Evolutionary conservation across 2,888 invertebrate species (phyloP), one percentile per base, ranked within the genome.

Genomic region (Papilio protenor): DNA sequence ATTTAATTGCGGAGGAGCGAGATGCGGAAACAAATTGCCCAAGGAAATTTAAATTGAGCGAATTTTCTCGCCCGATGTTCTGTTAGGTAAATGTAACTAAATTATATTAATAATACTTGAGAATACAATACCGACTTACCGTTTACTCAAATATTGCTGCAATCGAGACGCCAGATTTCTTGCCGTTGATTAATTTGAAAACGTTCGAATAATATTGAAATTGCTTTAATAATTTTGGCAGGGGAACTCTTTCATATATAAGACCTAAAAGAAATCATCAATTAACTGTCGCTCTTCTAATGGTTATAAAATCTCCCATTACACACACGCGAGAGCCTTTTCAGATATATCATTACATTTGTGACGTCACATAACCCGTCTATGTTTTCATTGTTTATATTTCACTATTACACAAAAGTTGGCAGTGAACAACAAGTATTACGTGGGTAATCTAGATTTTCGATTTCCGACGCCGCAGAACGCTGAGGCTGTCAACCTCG

Each of bases 1-100:
- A 90, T 91, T 90, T 91, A 90, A 91, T 91, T 90, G 89, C 86
- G 84, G 87, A 87, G 87, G 88, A 86, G 85, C 82, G 86, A 85
- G 83, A 84, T 83, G 84, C 86, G 85, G 85, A 86, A 89, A 90
- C 89, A 89, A 91, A 91, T 89, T 90, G 86, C 84, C 84, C 84
- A 83, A 86, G 85, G 86, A 87, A 87, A 89, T 87, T 88, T 83
- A 81, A 85, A 85, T 82, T 82, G 83, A 82, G 82, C 82, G 80
- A 84, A 84, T 81, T 81, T 84, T 82, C 83, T 80, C 79, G 61
- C 77, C 78, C 81, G 77, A 79, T 77, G 64, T 72, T 72, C 52
- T 70, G 69, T 76, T 74, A 74, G 52, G 74, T 76, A 82, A 73
- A 74, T 75, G 49, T 52, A 78, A 75, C 77, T 75, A 14, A 64